phyloP scores from a whole-genome alignment of 2,113 vertebrate genomes.

The Halichoeres trimaculatus region DNA sequence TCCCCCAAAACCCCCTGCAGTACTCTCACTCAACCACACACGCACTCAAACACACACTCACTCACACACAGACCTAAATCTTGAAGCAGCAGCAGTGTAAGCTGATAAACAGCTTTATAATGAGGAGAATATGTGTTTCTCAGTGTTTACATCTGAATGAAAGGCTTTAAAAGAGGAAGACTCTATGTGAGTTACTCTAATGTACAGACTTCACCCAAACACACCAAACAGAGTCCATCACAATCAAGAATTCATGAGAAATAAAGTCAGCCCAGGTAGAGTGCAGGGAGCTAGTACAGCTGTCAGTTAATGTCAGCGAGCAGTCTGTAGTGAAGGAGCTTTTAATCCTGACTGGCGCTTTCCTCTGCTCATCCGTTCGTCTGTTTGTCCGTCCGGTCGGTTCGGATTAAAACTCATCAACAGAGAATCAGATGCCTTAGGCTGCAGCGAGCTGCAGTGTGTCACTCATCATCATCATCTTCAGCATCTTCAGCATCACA shows the following conservation, averaged over 20 bases:
- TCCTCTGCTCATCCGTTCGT: no score
- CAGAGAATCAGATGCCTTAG: neutral
- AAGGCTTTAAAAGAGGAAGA: neutral
- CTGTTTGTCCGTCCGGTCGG: neutral
- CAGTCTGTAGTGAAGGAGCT: no score
- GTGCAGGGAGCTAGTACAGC: no score
- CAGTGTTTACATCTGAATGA: neutral
- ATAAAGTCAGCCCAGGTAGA: no score
- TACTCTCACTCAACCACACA: neutral
- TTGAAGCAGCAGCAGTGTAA: slow-evolving; percentile 16
- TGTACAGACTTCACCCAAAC: neutral
- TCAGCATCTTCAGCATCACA: neutral
- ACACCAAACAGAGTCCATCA: neutral
- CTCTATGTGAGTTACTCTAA: neutral
- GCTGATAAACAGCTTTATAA: slow-evolving; percentile 50
- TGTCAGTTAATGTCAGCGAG: no score
- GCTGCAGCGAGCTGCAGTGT: neutral
- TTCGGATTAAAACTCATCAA: neutral
- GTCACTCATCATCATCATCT: neutral
- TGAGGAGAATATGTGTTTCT: slow-evolving; percentile 6
- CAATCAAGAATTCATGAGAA: no score
- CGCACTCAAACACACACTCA: neutral
- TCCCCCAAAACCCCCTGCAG: slow-evolving; percentile 11
- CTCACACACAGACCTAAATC: neutral
- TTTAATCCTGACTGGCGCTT: no score